Conservation (phyloP, 2,113 vertebrate species). For the Cololabis saira region DNA sequence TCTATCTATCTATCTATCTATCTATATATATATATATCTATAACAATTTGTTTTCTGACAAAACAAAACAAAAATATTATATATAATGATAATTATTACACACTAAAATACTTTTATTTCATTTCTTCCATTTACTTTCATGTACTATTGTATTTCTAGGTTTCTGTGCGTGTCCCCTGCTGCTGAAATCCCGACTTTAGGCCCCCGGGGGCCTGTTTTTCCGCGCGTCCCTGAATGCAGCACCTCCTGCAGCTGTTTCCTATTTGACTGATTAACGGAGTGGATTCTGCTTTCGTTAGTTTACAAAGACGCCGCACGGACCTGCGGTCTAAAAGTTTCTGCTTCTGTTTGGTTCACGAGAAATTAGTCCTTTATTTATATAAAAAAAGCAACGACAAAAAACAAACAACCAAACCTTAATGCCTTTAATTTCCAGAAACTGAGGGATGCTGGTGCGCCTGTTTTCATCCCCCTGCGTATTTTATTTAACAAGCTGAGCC, state of each 20-base stretch:
- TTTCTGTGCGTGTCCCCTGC: too few species aligned
- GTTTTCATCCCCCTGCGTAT: constrained; percentile 26
- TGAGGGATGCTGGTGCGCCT: constrained; percentile 24
- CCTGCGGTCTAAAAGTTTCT: constrained; percentile 2
- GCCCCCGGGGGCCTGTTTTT: background rate
- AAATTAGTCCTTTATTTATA: constrained; percentile 1
- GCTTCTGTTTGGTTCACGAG: constrained; percentile 15
- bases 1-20: too few species aligned
- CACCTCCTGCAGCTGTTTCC: constrained; percentile 34
- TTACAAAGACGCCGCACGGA: background rate
- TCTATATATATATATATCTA: too few species aligned
- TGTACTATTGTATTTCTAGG: too few species aligned
- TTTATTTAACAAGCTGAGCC: constrained; percentile 53
- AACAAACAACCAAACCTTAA: background rate
- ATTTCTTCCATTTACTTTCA: too few species aligned
- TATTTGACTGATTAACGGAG: constrained; percentile 47
- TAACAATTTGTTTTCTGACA: too few species aligned
- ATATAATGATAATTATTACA: too few species aligned
- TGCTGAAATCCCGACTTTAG: too few species aligned
- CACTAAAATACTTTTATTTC: too few species aligned
- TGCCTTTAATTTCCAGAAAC: constrained; percentile 8
- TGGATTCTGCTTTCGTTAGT: background rate
- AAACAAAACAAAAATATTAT: too few species aligned
- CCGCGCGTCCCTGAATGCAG: background rate
- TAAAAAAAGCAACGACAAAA: background rate